A percentile compares a stretch with the other conserved stretches of the same genome.
Conservation (phyloP, 2,888 invertebrate species). For the Dynastes maya region DNA sequence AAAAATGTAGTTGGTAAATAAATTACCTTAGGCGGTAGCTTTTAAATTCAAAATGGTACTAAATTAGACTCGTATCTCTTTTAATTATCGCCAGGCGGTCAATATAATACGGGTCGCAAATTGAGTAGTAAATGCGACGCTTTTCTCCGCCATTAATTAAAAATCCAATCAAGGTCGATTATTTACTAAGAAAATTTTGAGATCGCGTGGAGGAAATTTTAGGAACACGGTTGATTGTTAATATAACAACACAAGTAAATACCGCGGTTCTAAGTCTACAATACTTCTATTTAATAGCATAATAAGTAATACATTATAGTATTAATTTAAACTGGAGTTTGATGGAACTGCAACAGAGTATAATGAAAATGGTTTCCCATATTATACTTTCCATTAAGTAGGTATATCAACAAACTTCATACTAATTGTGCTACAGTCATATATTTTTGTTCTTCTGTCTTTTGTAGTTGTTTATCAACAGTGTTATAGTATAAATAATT, state of each 20-base stretch:
- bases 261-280: background rate
- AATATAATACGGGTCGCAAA: slow-evolving; percentile 35
- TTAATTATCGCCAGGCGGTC: slow-evolving; percentile 48
- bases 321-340: background rate
- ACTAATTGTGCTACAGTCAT: too few relatives aligned
- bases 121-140: slow-evolving; percentile 34
- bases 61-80: slow-evolving; percentile 48
- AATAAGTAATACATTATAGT: background rate
- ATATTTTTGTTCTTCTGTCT: too few relatives aligned
- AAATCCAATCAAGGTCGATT: slow-evolving; percentile 48
- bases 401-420: too few relatives aligned
- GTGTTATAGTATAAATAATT: too few relatives aligned
- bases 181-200: background rate
- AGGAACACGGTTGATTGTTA: background rate
- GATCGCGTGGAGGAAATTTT: background rate
- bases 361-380: background rate
- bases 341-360: background rate
- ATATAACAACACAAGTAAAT: background rate
- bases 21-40: background rate
- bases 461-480: too few relatives aligned
- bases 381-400: too few relatives aligned
- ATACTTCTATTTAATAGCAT: background rate
- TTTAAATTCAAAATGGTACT: background rate
- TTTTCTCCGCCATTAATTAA: slow-evolving; percentile 50
- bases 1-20: background rate